Percentiles rank a stretch among this genome's conserved stretches.
Conservation (phyloP, 2,113 vertebrate genomes). For the Dicrurus megarhynchus region DNA sequence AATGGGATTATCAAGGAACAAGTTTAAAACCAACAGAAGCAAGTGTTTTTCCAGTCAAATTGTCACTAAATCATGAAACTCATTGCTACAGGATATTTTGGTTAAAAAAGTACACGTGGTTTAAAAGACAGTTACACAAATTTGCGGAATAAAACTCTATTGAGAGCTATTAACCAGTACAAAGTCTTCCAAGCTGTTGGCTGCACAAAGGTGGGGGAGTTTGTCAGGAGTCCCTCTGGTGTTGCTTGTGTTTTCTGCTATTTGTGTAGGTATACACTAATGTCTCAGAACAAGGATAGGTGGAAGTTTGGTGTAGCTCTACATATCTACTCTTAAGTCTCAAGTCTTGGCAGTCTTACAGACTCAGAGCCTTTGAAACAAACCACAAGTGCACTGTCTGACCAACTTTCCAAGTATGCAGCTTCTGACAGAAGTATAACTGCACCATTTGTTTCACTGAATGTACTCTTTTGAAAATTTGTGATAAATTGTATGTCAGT, state of each 20-base stretch:
- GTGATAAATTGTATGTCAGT: neutral
- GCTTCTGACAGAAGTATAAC: neutral
- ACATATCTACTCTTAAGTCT: neutral
- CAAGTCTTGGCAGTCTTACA: neutral
- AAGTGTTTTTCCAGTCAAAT: neutral
- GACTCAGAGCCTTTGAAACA: neutral
- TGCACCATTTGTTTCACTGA: neutral
- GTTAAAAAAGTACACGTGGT: neutral
- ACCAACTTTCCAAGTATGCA: neutral
- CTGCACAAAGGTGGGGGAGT: neutral
- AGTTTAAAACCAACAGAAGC: neutral
- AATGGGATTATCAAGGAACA: neutral
- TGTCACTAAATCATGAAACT: neutral
- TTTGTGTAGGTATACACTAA: fast-evolving
- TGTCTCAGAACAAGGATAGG: neutral
- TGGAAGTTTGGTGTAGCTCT: neutral
- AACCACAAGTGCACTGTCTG: neutral
- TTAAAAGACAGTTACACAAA: neutral
- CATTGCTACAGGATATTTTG: neutral
- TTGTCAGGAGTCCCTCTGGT: neutral
- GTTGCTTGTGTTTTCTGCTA: neutral
- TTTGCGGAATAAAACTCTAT: neutral
- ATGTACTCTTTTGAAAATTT: neutral
- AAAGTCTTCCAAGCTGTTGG: neutral
- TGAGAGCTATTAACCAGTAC: neutral